These are phyloP conservation scores for Linnaemya vulpina DNA, from an alignment of 2,888 invertebrate genomes.

Conservation along the genomic window DNA sequence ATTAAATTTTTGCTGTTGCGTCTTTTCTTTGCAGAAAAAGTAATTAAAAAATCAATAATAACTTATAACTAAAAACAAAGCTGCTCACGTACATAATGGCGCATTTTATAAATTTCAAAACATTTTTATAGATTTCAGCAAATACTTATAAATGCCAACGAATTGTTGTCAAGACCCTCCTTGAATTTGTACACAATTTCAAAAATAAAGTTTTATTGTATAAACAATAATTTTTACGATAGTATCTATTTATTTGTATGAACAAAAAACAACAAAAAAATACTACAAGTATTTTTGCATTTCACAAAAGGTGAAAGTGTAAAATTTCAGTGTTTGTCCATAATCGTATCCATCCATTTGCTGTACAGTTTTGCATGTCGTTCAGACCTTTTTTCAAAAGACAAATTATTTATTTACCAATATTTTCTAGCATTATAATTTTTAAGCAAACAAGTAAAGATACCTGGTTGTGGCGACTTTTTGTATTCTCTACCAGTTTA, in stretches of 20 bases:
- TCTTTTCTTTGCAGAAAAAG: conserved; percentile 38
- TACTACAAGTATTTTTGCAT: conserved; percentile 11
- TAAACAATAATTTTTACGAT: conserved; percentile 45
- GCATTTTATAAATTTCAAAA: conserved; percentile 26
- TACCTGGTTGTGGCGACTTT: not conserved
- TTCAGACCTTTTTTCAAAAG: not conserved
- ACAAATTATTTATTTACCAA: not conserved
- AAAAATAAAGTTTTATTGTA: conserved; percentile 48
- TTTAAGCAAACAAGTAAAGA: not conserved
- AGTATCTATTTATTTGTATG: conserved; percentile 10
- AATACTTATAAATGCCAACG: conserved; percentile 6
- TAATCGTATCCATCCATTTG: not conserved
- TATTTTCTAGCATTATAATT: conserved; percentile 21
- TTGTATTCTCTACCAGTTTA: not conserved
- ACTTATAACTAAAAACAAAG: conserved; percentile 14
- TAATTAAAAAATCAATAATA: conserved; percentile 67
- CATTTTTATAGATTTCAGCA: not conserved
- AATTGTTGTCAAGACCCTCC: conserved; percentile 1
- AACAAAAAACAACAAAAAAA: too few species aligned
- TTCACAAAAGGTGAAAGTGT: conserved; percentile 45
- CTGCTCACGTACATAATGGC: not conserved
- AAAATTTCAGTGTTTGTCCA: conserved; percentile 13
- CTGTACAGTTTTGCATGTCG: not conserved
- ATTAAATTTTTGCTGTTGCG: conserved; percentile 11
- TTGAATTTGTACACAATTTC: conserved; percentile 10